Evolutionary conservation across 1,140 invertebrate genomes (phyloP).

Genomic region (Bombus breviceps): DNA sequence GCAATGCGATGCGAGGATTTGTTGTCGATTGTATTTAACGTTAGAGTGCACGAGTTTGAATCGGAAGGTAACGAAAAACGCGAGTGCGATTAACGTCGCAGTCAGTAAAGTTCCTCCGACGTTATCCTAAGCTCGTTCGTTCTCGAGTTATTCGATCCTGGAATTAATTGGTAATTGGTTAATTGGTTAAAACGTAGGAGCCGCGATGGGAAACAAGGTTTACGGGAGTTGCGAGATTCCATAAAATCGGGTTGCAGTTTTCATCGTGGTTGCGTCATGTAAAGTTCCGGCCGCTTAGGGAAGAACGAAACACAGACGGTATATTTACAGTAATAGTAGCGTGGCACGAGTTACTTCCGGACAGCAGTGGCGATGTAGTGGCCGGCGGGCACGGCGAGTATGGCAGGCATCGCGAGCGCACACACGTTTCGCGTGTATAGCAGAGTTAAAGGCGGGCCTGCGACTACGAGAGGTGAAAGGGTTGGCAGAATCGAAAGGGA

Average conservation of each 20-base stretch:
- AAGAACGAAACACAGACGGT: conserved; percentile 11
- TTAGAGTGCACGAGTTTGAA: not conserved
- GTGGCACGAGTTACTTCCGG: conserved; percentile 49
- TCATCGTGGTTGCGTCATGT: conserved; percentile 15
- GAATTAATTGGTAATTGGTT: conserved; percentile 28
- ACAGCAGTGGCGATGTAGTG: conserved; percentile 22
- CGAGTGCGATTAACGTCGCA: too few relatives aligned
- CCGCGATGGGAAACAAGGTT: not conserved
- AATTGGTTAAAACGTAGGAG: not conserved
- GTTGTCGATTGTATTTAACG: not conserved
- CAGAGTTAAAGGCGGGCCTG: conserved; percentile 26
- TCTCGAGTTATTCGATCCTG: not conserved
- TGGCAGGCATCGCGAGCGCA: not conserved
- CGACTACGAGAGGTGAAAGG: not conserved
- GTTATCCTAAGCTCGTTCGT: not conserved
- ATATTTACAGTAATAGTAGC: conserved; percentile 46
- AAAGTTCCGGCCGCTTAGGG: conserved; percentile 20
- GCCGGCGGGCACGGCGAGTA: not conserved
- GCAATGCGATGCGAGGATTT: not conserved
- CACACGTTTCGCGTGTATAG: conserved; percentile 1
- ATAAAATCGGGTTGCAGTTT: conserved; percentile 10
- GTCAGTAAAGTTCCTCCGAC: rapidly evolving
- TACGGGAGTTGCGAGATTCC: not conserved
- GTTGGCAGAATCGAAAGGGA: not conserved
- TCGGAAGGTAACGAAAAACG: too few relatives aligned